A percentile compares a stretch with the other conserved stretches of the same genome.
These are phyloP conservation scores for Drosophila ironensis DNA, from an alignment of 1,140 invertebrate genomes.

Conservation along the genomic window DNA sequence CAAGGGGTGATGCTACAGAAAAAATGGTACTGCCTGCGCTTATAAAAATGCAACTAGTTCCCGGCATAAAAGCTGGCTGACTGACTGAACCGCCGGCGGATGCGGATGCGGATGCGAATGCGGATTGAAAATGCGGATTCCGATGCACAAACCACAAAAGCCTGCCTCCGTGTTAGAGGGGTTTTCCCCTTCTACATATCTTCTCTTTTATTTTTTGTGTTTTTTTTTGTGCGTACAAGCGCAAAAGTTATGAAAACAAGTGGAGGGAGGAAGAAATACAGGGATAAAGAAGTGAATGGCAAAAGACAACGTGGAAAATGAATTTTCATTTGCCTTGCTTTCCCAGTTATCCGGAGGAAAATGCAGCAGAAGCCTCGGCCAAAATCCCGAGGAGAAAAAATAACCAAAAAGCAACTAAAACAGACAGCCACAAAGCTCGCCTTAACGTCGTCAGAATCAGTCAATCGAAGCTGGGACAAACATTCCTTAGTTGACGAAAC, in stretches of 20 bases:
- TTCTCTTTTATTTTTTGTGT: constrained; percentile 2
- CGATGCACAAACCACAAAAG: constrained; percentile 15
- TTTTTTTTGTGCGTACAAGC: constrained; percentile 31
- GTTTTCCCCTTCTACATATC: not conserved
- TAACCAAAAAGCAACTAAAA: constrained; percentile 5
- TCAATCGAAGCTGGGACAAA: constrained; percentile 2
- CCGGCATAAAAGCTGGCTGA: constrained; percentile 46
- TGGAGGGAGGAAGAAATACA: constrained; percentile 5
- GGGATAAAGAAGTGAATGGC: constrained; percentile 32
- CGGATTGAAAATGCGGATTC: not conserved
- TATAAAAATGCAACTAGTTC: constrained; percentile 78
- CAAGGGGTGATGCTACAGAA: constrained; percentile 5
- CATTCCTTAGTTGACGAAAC: not conserved
- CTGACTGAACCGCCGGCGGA: constrained; percentile 16
- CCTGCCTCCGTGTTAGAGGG: constrained; percentile 23
- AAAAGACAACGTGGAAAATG: constrained; percentile 50
- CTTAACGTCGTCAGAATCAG: constrained; percentile 25
- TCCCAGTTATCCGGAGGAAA: constrained; percentile 26
- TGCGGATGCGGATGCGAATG: constrained; percentile 13
- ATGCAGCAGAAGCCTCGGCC: constrained; percentile 27
- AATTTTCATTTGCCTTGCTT: constrained; percentile 43
- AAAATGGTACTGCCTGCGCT: constrained; percentile 43
- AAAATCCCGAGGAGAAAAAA: constrained; percentile 13
- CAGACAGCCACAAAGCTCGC: constrained; percentile 30
- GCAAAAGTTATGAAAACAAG: constrained; percentile 66